These are phyloP conservation scores for Ctenopoma multispine DNA, from an alignment of 2,797 vertebrate species.

Conservation along the genomic window DNA sequence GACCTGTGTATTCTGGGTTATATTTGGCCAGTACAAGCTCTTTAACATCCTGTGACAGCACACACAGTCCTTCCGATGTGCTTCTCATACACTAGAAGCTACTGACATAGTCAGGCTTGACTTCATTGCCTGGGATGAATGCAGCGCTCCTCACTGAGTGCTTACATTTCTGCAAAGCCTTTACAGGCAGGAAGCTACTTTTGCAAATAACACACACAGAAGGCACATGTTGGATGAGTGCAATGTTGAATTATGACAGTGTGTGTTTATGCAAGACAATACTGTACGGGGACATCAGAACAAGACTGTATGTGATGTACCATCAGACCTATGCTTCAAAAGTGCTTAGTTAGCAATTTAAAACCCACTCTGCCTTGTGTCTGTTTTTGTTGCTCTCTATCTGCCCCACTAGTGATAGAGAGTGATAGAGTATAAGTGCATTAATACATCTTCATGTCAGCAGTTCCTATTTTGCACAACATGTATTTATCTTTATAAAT, in stretches of 20 bases:
- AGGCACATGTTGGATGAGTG: constrained; percentile 47
- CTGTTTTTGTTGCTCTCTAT: constrained; percentile 48
- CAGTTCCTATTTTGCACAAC: constrained; percentile 75
- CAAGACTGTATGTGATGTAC: constrained; percentile 40
- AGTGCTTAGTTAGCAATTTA: constrained; percentile 62
- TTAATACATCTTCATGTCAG: constrained; percentile 54
- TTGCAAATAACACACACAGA: constrained; percentile 22
- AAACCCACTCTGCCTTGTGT: constrained; percentile 61
- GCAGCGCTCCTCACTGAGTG: constrained; percentile 30
- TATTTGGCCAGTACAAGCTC: constrained; percentile 32
- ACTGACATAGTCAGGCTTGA: constrained; percentile 35
- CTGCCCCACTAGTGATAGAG: constrained; percentile 33
- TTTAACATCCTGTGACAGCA: constrained; percentile 49
- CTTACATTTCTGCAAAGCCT: constrained; percentile 31
- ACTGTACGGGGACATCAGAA: constrained; percentile 57
- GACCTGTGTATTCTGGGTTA: constrained; percentile 64
- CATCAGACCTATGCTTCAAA: constrained; percentile 48
- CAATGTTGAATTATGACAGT: constrained; percentile 41
- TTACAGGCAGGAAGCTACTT: constrained; percentile 30
- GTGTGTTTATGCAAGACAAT: constrained; percentile 56
- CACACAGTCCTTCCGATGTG: constrained; percentile 33
- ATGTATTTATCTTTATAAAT: constrained; percentile 62
- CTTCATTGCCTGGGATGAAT: constrained; percentile 37
- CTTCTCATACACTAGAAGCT: constrained; percentile 37
- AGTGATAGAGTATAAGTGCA: constrained; percentile 49